Evolutionary conservation across 2,113 vertebrate genomes (phyloP), one percentile per base, ranked within the genome.

Genomic region (Nerophis ophidion): DNA sequence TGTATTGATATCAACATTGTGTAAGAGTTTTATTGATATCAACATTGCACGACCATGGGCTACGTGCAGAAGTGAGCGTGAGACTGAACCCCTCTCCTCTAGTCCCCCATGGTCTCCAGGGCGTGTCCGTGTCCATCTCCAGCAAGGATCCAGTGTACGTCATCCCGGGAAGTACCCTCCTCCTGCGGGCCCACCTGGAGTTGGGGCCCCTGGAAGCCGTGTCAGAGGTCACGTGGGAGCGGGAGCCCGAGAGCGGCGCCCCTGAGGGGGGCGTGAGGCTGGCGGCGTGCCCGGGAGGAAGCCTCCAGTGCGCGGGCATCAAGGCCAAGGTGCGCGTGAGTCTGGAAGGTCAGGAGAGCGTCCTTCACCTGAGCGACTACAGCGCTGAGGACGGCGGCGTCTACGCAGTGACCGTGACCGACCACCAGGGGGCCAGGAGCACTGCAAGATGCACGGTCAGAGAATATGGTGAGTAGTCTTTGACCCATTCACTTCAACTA

Each of bases 361-460:
- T 66, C 0, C 77, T 90, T 14, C 72, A 73, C 49, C 60, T 91
- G 6, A 64, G 45, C 6, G 51, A 54, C 2, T 91, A 79, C 76
- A 55, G 60, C 42, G 4, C 5, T 6, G 48, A 2, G 2, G 89
- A 90, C 65, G 53, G 61, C 6, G 89, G 89, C 0, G 71, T 88
- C 53, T 91, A 89, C 65, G 60, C 68, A 0, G 62, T 91, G 61
- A 88, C 81, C 1, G 77, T 89, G 52, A 80, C 44, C 0, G 76
- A 86, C 46, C 71, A 60, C n/a, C 51, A 1, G 5, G 86, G 86
- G 48, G 56, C 38, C 46, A 71, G 58, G 12, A 68, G 53, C 60
- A 77, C 70, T 0, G 84, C 74, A 5, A 68, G 68, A 9, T 83
- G 80, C 66, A 70, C 76, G 12, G 85, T 89, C 66, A 76, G 84